These are phyloP conservation scores for Pemphigus obesinymphae DNA, from an alignment of 1,140 invertebrate genomes.

Conservation along the genomic window DNA sequence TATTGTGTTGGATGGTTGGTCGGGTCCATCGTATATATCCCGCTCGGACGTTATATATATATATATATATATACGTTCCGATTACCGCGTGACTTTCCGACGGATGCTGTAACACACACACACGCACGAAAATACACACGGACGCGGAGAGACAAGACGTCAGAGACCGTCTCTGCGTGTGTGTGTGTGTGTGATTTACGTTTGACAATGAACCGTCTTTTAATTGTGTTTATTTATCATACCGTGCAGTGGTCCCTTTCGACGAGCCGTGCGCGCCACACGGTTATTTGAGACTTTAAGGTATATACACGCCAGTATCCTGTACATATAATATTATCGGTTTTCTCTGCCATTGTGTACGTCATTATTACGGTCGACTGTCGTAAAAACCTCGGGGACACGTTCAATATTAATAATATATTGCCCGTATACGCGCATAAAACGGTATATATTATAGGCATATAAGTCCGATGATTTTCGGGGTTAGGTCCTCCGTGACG, in stretches of 20 bases:
- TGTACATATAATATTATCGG: neutral
- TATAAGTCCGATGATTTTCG: no score
- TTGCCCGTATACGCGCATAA: neutral
- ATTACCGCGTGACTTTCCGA: constrained; percentile 10
- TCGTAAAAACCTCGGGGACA: constrained; percentile 3
- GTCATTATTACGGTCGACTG: neutral
- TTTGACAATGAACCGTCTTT: constrained; percentile 3
- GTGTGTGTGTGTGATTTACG: neutral
- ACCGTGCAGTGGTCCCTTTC: neutral
- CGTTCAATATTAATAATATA: neutral
- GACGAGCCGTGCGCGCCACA: neutral
- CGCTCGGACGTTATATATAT: neutral
- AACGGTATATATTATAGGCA: neutral
- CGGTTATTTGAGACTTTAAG: constrained; percentile 1
- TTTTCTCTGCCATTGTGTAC: neutral
- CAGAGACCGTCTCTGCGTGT: neutral
- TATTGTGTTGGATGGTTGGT: no score
- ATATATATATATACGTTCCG: neutral
- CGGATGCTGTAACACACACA: neutral
- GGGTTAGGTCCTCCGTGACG: no score
- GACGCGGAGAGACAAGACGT: neutral
- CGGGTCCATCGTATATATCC: neutral
- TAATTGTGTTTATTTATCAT: constrained; percentile 17
- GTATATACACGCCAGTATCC: no score
- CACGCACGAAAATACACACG: neutral